Evolutionary conservation across 1,140 invertebrate species (phyloP).

Genomic region (Magallana gigas): DNA sequence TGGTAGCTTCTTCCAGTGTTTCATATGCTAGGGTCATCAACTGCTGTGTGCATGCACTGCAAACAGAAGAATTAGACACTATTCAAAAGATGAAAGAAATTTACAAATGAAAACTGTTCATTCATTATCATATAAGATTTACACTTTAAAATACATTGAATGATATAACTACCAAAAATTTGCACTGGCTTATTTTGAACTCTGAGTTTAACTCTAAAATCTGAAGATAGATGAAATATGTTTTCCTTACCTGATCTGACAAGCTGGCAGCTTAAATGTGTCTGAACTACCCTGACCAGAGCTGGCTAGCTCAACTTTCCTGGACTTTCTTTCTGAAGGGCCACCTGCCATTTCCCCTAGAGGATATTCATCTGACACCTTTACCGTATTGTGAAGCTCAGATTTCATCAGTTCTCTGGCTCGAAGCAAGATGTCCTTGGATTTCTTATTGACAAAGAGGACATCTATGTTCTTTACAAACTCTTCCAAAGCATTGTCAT

Average conservation of each 20-base stretch:
- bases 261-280: slow-evolving; percentile 79
- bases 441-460: slow-evolving; percentile 89
- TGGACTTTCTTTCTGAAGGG: slow-evolving; percentile 58
- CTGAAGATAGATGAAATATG: no score
- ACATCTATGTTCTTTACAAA: slow-evolving; percentile 89
- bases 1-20: slow-evolving; percentile 84
- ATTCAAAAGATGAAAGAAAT: background rate
- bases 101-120: no score
- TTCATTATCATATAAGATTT: no score
- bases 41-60: slow-evolving; percentile 79
- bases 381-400: slow-evolving; percentile 88
- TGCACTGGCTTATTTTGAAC: no score
- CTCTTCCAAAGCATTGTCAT: slow-evolving; percentile 82
- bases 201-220: no score
- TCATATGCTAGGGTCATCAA: slow-evolving; percentile 86
- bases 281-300: slow-evolving; percentile 72
- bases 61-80: slow-evolving; percentile 53
- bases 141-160: no score
- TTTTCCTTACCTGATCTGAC: slow-evolving; percentile 83
- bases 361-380: slow-evolving; percentile 77
- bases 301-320: slow-evolving; percentile 60
- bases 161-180: no score
- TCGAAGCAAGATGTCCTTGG: slow-evolving; percentile 85
- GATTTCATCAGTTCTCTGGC: slow-evolving; percentile 88
- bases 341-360: slow-evolving; percentile 64